Evolutionary conservation across 2,888 invertebrate species (phyloP).

Genomic region (Cheilosia vernalis): DNA sequence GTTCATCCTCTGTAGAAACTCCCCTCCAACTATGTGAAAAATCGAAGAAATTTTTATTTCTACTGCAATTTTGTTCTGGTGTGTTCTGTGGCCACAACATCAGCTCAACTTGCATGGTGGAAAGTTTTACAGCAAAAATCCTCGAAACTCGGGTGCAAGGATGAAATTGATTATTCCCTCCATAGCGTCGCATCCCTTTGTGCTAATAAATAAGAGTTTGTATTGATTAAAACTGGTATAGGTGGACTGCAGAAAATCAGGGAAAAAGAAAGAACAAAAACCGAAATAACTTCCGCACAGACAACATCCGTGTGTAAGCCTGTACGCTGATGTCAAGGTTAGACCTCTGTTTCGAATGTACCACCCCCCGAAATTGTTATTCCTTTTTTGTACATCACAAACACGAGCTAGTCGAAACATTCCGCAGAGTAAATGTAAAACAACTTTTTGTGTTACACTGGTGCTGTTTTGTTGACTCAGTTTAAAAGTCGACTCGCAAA

Average conservation of each 20-base stretch:
- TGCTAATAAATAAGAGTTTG: slow-evolving; percentile 28
- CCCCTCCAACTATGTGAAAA: not conserved
- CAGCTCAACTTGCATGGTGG: slow-evolving; percentile 6
- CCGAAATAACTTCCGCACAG: not conserved
- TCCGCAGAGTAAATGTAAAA: slow-evolving; percentile 31
- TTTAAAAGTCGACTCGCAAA: slow-evolving; percentile 14
- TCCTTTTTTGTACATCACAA: slow-evolving; percentile 1
- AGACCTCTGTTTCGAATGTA: slow-evolving; percentile 12
- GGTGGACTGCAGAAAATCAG: not conserved
- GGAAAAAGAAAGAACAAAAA: not conserved
- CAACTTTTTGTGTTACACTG: slow-evolving; percentile 28
- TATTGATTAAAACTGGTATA: slow-evolving; percentile 32
- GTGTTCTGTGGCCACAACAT: slow-evolving; percentile 3
- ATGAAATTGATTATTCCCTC: slow-evolving; percentile 38
- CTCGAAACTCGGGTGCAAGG: slow-evolving; percentile 9
- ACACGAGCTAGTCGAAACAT: not conserved
- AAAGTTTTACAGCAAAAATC: slow-evolving; percentile 18
- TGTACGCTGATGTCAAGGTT: slow-evolving; percentile 38
- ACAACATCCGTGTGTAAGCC: not conserved
- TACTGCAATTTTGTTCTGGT: not conserved
- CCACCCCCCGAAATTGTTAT: slow-evolving; percentile 17
- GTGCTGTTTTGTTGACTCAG: slow-evolving; percentile 21
- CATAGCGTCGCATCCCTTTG: slow-evolving; percentile 13
- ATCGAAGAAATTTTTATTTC: not conserved
- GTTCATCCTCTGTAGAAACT: slow-evolving; percentile 2